phyloP scores from a whole-genome alignment of 2,888 invertebrate genomes.

The Reticulitermes lucifugus region DNA sequence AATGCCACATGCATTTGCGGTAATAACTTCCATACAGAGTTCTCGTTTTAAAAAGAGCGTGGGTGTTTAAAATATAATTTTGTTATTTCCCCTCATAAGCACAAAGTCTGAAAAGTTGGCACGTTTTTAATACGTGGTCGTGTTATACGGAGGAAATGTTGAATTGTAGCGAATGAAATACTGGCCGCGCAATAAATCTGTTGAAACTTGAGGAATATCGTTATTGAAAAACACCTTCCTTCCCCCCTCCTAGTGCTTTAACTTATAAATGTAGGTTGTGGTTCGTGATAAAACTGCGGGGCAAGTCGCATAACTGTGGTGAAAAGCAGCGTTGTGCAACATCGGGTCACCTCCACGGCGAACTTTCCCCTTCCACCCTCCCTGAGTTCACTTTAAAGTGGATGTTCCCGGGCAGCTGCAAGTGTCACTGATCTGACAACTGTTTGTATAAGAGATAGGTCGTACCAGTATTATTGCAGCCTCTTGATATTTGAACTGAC shows the following conservation, averaged over 20 bases:
- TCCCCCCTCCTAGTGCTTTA: not conserved
- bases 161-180: not conserved
- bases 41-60: not conserved
- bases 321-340: not conserved
- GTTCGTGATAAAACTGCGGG: not conserved
- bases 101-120: not conserved
- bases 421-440: not conserved
- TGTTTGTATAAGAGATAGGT: not conserved
- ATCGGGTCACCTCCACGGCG: not conserved
- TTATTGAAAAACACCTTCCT: not conserved
- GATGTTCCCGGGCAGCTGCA: not conserved
- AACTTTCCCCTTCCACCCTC: not conserved
- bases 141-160: not conserved
- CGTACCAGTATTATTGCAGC: too few relatives aligned
- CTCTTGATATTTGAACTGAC: too few relatives aligned
- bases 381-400: not conserved
- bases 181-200: not conserved
- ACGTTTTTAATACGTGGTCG: not conserved
- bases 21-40: not conserved
- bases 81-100: not conserved
- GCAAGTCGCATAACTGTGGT: constrained; percentile 4
- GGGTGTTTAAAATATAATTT: not conserved
- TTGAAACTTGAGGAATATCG: constrained; percentile 12
- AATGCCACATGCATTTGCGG: not conserved
- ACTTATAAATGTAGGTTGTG: constrained; percentile 10